Percentiles rank a stretch among this genome's conserved stretches.
These are phyloP conservation scores for Maniola jurtina DNA, from an alignment of 1,140 invertebrate genomes.

Conservation along the genomic window DNA sequence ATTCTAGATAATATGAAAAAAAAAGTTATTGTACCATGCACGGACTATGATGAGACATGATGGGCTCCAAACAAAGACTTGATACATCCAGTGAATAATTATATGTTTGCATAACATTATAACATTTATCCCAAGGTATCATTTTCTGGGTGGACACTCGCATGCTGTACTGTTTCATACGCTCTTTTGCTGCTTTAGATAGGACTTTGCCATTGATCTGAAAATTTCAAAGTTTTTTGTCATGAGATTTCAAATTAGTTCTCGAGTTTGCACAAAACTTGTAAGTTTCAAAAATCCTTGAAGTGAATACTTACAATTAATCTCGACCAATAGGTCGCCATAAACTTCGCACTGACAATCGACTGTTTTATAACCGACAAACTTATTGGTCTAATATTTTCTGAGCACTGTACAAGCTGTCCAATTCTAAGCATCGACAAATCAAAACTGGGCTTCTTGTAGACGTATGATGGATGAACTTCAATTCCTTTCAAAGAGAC, in stretches of 20 bases:
- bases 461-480: constrained; percentile 52
- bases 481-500: constrained; percentile 51
- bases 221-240: constrained; percentile 6
- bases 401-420: constrained; percentile 27
- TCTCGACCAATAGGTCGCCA: constrained; percentile 62
- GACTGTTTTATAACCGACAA: constrained; percentile 39
- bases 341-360: constrained; percentile 49
- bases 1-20: too few species aligned
- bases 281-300: constrained; percentile 4
- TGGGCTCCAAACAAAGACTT: constrained; percentile 51
- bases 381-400: constrained; percentile 43
- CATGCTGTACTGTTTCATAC: constrained; percentile 49
- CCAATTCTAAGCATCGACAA: constrained; percentile 48
- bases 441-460: constrained; percentile 48
- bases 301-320: constrained; percentile 53
- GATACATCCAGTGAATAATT: constrained; percentile 41
- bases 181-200: constrained; percentile 48
- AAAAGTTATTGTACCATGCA: constrained; percentile 45
- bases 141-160: constrained; percentile 55
- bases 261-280: background rate
- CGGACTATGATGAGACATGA: constrained; percentile 48
- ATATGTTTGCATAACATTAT: constrained; percentile 21
- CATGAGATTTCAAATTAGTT: background rate
- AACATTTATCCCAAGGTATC: constrained; percentile 44
- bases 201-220: constrained; percentile 50